These are phyloP conservation scores for Sebastes cheni DNA, from an alignment of 2,797 vertebrate genomes.

Conservation along the genomic window DNA sequence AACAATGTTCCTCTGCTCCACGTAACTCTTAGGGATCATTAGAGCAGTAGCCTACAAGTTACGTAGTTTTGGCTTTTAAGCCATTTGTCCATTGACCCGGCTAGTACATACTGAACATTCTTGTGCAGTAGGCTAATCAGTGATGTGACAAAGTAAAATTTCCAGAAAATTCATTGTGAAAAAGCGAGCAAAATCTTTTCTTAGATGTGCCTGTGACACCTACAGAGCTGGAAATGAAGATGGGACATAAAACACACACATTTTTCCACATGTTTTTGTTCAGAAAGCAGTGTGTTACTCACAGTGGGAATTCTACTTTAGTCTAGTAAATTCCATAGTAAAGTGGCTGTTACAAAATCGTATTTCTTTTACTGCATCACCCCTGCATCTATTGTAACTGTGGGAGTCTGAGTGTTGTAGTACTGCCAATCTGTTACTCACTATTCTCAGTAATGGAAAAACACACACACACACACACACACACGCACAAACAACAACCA, in stretches of 20 bases:
- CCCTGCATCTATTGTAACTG: not conserved
- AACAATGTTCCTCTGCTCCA: not conserved
- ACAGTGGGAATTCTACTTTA: not conserved
- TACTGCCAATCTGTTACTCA: conserved; percentile 22
- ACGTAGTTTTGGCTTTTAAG: conserved; percentile 51
- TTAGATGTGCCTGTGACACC: not conserved
- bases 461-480: not conserved
- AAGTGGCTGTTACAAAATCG: conserved; percentile 1
- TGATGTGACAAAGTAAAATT: conserved; percentile 28
- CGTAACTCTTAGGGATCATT: conserved; percentile 29
- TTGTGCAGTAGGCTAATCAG: conserved; percentile 43
- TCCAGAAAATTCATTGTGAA: conserved; percentile 9
- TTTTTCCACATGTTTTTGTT: not conserved
- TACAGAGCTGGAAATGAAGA: not conserved
- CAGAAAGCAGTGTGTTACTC: not conserved
- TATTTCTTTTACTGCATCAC: conserved; percentile 2
- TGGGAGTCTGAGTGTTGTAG: not conserved
- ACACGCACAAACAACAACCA: conserved; percentile 1
- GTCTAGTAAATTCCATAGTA: not conserved
- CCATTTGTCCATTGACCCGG: conserved; percentile 47
- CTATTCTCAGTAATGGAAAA: not conserved
- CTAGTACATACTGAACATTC: conserved; percentile 65
- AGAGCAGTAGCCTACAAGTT: conserved; percentile 28
- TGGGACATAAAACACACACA: not conserved
- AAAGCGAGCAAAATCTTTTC: not conserved